These are phyloP conservation scores for Acromyrmex echinatior DNA, from an alignment of 1,140 invertebrate species.

Conservation along the genomic window DNA sequence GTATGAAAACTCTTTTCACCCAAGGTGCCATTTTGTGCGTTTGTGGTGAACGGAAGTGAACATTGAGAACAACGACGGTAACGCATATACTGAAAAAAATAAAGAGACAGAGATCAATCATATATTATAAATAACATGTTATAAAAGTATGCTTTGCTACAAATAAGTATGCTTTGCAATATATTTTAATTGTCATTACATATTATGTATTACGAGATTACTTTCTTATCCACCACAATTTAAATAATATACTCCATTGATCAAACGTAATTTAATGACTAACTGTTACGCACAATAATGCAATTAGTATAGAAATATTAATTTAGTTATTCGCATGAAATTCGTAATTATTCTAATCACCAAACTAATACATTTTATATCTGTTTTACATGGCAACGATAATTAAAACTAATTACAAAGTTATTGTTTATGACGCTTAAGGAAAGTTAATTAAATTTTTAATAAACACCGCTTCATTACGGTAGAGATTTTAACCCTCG, in stretches of 20 bases:
- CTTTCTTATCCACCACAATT: not conserved
- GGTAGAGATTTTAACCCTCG: conserved; percentile 15
- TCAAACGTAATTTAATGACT: not conserved
- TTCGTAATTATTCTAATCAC: not conserved
- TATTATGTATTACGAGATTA: not conserved
- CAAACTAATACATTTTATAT: conserved; percentile 11
- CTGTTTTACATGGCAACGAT: not conserved
- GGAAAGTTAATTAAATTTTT: conserved; percentile 35
- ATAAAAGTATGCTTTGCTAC: not conserved
- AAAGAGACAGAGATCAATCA: not conserved
- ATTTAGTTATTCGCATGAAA: not conserved
- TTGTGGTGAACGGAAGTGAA: conserved; percentile 98
- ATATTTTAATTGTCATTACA: not conserved
- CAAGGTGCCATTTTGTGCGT: conserved; percentile 98
- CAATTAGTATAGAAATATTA: not conserved
- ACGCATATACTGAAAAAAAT: conserved; percentile 95
- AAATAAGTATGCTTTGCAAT: not conserved
- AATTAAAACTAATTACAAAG: not conserved
- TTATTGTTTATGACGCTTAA: not conserved
- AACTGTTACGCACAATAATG: not conserved
- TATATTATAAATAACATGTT: not conserved
- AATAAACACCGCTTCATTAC: conserved; percentile 27
- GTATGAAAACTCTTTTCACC: conserved; percentile 96
- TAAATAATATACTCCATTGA: not conserved
- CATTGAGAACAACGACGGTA: conserved; percentile 99